phyloP scores from a whole-genome alignment of 2,797 vertebrate genomes.

The Toxotes lorentzi region DNA sequence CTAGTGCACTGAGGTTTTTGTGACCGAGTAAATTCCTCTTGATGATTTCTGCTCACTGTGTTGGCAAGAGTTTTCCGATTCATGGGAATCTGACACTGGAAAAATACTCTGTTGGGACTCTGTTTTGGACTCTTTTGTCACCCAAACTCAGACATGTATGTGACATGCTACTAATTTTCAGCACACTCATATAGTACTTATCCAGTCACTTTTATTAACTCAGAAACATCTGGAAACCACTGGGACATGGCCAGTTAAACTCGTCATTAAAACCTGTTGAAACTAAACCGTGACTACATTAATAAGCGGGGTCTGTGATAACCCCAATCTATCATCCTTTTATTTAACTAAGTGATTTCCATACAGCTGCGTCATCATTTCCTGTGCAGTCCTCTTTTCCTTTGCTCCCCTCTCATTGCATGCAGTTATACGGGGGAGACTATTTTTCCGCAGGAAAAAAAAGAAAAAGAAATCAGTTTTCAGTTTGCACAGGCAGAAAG shows the following conservation, averaged over 20 bases:
- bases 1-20: background rate
- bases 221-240: conserved; percentile 26
- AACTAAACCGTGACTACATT: background rate
- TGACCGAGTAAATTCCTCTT: background rate
- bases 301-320: conserved; percentile 12
- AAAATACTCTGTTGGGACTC: background rate
- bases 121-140: background rate
- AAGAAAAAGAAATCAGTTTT: conserved; percentile 60
- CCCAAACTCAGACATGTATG: background rate
- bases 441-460: conserved; percentile 63
- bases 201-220: conserved; percentile 1
- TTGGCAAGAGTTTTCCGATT: background rate
- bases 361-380: conserved; percentile 87
- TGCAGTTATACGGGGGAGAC: conserved; percentile 70
- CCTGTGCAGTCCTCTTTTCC: conserved; percentile 83
- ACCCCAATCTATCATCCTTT: conserved; percentile 42
- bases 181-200: background rate
- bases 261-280: background rate
- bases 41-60: background rate
- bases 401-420: conserved; percentile 36
- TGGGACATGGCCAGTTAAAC: conserved; percentile 5
- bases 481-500: conserved; percentile 66
- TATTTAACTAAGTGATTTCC: conserved; percentile 66
- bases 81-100: background rate
- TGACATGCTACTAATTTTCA: background rate